phyloP scores from a whole-genome alignment of 2,113 vertebrate species.

The Indicator indicator region DNA sequence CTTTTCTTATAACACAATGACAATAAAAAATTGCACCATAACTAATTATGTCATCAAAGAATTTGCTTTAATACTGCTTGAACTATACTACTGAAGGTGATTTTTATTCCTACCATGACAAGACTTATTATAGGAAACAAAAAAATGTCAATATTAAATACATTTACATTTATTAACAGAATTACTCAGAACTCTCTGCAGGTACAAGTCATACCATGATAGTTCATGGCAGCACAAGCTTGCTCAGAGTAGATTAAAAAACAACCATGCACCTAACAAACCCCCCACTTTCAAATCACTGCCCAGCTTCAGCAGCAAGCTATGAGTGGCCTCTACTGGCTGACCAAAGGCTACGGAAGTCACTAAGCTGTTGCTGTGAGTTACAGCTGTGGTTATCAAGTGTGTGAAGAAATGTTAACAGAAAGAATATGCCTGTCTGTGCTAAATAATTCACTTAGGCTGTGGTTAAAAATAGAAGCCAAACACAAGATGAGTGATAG shows the following conservation, averaged over 20 bases:
- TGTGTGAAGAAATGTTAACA: neutral
- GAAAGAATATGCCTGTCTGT: neutral
- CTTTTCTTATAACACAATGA: neutral
- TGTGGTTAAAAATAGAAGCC: neutral
- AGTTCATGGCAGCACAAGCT: neutral
- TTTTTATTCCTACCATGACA: neutral
- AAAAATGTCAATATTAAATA: neutral
- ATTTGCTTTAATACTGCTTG: neutral
- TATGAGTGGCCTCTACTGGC: constrained; percentile 99
- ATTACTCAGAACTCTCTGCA: neutral
- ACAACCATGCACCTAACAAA: neutral
- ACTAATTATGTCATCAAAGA: neutral
- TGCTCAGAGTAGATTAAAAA: neutral
- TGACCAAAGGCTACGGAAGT: constrained; percentile 88
- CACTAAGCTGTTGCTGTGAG: constrained; percentile 27
- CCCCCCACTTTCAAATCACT: neutral
- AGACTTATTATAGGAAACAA: neutral
- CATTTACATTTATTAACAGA: neutral
- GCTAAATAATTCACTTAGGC: neutral
- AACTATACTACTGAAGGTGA: neutral
- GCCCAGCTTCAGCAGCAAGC: constrained; percentile 82
- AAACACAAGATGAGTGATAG: neutral
- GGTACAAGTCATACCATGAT: neutral
- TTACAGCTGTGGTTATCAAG: neutral
- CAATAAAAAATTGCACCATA: neutral